phyloP scores from a whole-genome alignment of 2,113 vertebrate species.

The Strix uralensis region DNA sequence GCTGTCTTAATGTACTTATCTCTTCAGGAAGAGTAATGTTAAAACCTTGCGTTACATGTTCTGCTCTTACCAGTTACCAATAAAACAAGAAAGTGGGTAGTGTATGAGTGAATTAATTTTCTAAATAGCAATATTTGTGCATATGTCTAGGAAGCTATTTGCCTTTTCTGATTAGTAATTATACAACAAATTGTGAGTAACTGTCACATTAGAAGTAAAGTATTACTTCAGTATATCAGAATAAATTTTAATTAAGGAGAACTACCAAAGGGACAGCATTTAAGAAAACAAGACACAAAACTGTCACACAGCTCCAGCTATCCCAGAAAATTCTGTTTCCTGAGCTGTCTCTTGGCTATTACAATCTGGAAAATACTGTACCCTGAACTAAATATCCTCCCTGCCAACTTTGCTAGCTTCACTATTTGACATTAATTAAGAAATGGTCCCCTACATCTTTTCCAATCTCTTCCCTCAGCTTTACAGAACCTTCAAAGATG shows the following conservation, averaged over 20 bases:
- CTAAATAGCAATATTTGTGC: constrained; percentile 8
- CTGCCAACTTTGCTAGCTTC: background rate
- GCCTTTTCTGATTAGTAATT: constrained; percentile 13
- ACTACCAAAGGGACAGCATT: background rate
- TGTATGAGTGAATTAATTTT: background rate
- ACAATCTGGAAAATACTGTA: background rate
- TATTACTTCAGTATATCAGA: background rate
- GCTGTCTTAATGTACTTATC: background rate
- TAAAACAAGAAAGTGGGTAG: background rate
- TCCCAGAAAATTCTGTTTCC: background rate
- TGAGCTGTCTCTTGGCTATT: background rate
- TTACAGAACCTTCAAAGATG: background rate
- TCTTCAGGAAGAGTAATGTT: background rate
- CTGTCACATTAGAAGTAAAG: constrained; percentile 16
- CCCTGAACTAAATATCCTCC: background rate
- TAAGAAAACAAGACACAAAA: background rate
- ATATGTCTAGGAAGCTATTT: background rate
- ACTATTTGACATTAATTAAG: background rate
- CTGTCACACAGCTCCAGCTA: background rate
- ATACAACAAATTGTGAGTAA: background rate
- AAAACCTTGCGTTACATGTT: background rate
- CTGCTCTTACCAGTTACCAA: background rate
- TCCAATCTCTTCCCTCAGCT: background rate
- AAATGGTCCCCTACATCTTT: background rate
- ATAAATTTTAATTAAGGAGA: constrained; percentile 52